Conservation (phyloP, 2,113 vertebrate genomes). For the Pseudorasbora parva region DNA sequence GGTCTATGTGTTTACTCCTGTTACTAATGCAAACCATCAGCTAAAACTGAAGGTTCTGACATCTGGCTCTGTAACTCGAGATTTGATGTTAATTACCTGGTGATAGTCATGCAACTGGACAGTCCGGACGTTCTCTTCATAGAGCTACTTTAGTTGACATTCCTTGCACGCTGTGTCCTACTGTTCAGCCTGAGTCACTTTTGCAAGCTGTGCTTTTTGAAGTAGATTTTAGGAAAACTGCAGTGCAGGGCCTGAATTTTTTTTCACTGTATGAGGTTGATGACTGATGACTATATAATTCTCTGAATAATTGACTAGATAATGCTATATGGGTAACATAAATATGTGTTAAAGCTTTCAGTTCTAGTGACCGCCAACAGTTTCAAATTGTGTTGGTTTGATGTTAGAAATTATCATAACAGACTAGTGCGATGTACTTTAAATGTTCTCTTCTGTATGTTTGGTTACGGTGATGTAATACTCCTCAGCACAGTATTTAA, state of each 20-base stretch:
- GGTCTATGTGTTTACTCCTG: background rate
- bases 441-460: background rate
- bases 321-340: background rate
- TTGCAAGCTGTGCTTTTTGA: constrained; percentile 33
- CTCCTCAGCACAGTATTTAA: background rate
- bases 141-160: constrained; percentile 27
- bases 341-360: background rate
- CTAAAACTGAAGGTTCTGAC: constrained; percentile 1
- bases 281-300: background rate
- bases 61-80: background rate
- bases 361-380: background rate
- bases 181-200: constrained; percentile 24
- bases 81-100: constrained; percentile 39
- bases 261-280: background rate
- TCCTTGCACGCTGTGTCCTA: constrained; percentile 8
- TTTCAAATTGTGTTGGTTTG: background rate
- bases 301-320: background rate
- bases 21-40: constrained; percentile 12
- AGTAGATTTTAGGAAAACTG: constrained; percentile 24
- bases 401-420: background rate
- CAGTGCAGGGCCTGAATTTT: background rate
- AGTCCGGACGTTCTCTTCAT: background rate
- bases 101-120: constrained; percentile 9
- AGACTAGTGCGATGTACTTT: background rate
- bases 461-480: background rate